Evolutionary conservation across 2,888 invertebrate genomes (phyloP).

Genomic region (Alentia gelatinosa): DNA sequence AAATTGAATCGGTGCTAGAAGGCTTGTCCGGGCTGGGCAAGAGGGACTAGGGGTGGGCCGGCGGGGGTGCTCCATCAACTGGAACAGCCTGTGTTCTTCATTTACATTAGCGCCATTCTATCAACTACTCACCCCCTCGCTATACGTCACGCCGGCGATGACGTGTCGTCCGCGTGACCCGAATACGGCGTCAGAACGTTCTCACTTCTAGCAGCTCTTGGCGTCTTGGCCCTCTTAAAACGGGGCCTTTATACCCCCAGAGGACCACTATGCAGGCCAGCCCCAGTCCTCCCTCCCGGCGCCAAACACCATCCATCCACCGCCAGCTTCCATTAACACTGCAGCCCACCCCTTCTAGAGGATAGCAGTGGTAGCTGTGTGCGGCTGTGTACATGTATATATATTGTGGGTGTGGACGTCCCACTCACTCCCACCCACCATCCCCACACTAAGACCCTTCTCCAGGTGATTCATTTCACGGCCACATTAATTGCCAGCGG

Average conservation of each 20-base stretch:
- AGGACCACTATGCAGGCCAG: not conserved
- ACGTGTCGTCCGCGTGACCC: constrained; percentile 39
- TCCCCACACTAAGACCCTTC: not conserved
- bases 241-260: not conserved
- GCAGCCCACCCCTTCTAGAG: not conserved
- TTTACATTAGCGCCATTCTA: constrained; percentile 53
- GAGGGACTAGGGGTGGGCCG: not conserved
- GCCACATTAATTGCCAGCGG: not conserved
- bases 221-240: not conserved
- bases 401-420: no score
- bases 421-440: not conserved
- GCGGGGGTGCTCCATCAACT: constrained; percentile 34
- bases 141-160: constrained; percentile 41
- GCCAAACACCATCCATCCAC: not conserved
- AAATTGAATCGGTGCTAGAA: constrained; percentile 53
- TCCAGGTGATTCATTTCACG: not conserved
- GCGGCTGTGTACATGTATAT: no score
- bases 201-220: not conserved
- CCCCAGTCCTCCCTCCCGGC: not conserved
- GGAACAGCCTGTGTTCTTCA: constrained; percentile 50
- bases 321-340: not conserved
- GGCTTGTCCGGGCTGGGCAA: not conserved
- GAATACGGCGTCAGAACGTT: constrained; percentile 35
- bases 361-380: no score
- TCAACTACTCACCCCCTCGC: not conserved